Conservation (phyloP, 2,113 vertebrate species). For the Sinocyclocheilus anophthalmus region DNA sequence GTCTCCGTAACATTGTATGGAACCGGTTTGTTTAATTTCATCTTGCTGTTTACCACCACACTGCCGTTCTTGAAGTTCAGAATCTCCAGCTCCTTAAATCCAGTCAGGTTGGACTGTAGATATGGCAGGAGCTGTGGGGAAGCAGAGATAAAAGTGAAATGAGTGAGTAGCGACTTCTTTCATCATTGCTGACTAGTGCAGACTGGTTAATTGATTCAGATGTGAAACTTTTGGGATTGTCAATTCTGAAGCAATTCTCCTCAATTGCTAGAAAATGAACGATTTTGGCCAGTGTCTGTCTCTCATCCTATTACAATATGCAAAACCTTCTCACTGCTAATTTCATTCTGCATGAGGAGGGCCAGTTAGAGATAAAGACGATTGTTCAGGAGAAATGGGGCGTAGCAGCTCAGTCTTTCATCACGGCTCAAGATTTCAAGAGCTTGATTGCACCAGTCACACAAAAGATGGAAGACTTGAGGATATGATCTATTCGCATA, state of each 20-base stretch:
- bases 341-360: conserved; percentile 34
- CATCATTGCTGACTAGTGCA: background rate
- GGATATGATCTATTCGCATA: background rate
- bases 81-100: conserved; percentile 93
- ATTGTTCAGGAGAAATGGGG: conserved; percentile 38
- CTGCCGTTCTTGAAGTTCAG: conserved; percentile 93
- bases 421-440: conserved; percentile 21
- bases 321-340: conserved; percentile 18
- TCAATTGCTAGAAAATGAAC: background rate
- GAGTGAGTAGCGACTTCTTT: background rate
- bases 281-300: conserved; percentile 38
- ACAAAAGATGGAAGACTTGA: conserved; percentile 13
- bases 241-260: conserved; percentile 30
- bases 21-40: conserved; percentile 85
- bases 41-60: conserved; percentile 90
- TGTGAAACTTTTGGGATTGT: conserved; percentile 35
- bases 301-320: conserved; percentile 47
- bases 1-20: conserved; percentile 88
- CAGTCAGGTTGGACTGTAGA: conserved; percentile 88
- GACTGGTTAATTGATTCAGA: conserved; percentile 32
- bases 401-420: conserved; percentile 26
- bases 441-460: conserved; percentile 20
- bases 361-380: conserved; percentile 28
- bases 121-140: conserved; percentile 87
- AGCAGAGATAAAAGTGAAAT: conserved; percentile 29